A percentile compares a stretch with the other conserved stretches of the same genome.
Evolutionary conservation across 2,888 invertebrate genomes (phyloP).

Genomic region (Sacculina carcini): DNA sequence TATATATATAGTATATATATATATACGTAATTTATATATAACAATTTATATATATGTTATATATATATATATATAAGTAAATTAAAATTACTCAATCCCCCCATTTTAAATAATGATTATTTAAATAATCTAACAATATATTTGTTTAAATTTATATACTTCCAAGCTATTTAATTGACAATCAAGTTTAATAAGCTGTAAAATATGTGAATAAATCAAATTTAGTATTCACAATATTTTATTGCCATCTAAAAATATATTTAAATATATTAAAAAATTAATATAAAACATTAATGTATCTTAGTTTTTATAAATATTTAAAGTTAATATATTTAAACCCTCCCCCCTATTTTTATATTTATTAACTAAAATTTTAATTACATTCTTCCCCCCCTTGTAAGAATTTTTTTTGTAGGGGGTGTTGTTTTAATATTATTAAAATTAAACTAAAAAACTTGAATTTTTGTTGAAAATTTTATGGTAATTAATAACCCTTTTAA

Average conservation of each 20-base stretch:
- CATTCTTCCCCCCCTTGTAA: slow-evolving; percentile 38
- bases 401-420: slow-evolving; percentile 48
- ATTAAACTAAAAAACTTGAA: slow-evolving; percentile 21
- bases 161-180: not conserved
- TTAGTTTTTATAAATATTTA: slow-evolving; percentile 25
- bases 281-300: not conserved
- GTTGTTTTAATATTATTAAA: slow-evolving; percentile 35
- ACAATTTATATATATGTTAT: too few relatives aligned
- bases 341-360: slow-evolving; percentile 31
- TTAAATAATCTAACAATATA: not conserved
- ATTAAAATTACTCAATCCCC: too few relatives aligned
- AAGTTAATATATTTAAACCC: slow-evolving; percentile 51
- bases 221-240: not conserved
- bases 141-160: not conserved
- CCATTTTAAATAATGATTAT: too few relatives aligned
- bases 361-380: slow-evolving; percentile 31
- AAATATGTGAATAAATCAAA: not conserved
- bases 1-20: too few relatives aligned
- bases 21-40: too few relatives aligned
- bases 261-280: not conserved
- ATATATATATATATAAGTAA: too few relatives aligned
- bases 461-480: slow-evolving; percentile 10
- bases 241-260: not conserved
- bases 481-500: slow-evolving; percentile 27
- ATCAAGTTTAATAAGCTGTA: too few relatives aligned